A percentile compares a stretch with the other conserved stretches of the same genome.
Evolutionary conservation across 2,888 invertebrate genomes (phyloP).

Genomic region (Pristionchus japonicus): DNA sequence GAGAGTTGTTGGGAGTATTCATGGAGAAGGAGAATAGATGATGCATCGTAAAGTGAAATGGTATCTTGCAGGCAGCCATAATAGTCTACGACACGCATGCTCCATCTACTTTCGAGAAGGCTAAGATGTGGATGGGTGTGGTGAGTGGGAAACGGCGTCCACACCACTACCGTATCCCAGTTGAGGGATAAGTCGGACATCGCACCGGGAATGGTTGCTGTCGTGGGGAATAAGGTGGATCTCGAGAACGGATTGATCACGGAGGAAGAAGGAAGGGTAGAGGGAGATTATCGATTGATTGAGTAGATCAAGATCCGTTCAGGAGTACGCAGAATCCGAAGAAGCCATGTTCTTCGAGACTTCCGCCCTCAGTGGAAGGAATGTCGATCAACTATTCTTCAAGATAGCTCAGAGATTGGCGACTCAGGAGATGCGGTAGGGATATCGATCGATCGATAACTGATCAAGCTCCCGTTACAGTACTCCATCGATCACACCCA

Average conservation of each 20-base stretch:
- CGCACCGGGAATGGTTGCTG: not conserved
- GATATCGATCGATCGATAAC: not conserved
- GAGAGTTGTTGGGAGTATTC: not conserved
- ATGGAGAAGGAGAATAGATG: not conserved
- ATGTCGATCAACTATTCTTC: constrained; percentile 17
- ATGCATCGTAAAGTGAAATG: not conserved
- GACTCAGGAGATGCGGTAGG: not conserved
- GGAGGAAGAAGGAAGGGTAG: not conserved
- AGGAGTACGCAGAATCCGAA: constrained; percentile 11
- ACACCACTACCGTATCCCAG: not conserved
- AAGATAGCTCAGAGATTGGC: not conserved
- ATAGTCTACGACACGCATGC: constrained; percentile 11
- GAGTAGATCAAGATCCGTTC: not conserved
- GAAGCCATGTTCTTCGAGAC: constrained; percentile 29
- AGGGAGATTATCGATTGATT: not conserved
- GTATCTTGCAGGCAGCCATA: not conserved
- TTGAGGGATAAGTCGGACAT: constrained; percentile 12
- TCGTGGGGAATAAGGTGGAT: constrained; percentile 28
- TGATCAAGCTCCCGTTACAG: not conserved
- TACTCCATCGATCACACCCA: not conserved
- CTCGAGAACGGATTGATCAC: not conserved
- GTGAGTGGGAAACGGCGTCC: constrained; percentile 13
- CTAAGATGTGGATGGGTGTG: constrained; percentile 33
- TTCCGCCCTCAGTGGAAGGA: not conserved
- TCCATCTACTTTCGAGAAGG: constrained; percentile 25